Percentiles rank a stretch among this genome's conserved stretches.
Conservation (phyloP, 2,797 vertebrate species). For the Phataginus tetradactyla region DNA sequence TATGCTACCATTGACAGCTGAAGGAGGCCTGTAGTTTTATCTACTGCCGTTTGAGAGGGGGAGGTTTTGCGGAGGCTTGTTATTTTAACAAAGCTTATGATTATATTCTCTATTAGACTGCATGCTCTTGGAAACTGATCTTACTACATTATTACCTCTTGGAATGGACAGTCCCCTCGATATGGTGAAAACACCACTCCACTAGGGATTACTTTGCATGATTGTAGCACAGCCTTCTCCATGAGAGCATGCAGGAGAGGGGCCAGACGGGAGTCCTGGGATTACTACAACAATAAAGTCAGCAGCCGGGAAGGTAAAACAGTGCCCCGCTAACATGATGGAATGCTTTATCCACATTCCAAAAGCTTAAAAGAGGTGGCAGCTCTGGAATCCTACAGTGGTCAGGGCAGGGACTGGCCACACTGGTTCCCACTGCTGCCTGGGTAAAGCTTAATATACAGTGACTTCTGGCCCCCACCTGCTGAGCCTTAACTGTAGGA, state of each 20-base stretch:
- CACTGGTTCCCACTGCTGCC: background rate
- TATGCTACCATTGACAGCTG: background rate
- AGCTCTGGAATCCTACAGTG: background rate
- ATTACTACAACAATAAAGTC: slow-evolving; percentile 68
- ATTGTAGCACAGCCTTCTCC: slow-evolving; percentile 26
- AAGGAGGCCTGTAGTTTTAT: background rate
- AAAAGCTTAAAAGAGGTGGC: slow-evolving; percentile 59
- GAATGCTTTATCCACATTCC: slow-evolving; percentile 67
- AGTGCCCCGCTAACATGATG: slow-evolving; percentile 32
- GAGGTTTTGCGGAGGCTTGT: background rate
- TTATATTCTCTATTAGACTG: background rate
- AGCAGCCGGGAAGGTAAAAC: slow-evolving; percentile 46
- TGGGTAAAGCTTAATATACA: background rate
- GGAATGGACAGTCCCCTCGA: slow-evolving; percentile 13
- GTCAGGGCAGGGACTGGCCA: background rate
- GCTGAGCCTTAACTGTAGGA: background rate
- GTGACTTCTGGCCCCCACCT: background rate
- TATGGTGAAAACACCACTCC: background rate
- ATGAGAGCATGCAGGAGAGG: slow-evolving; percentile 61
- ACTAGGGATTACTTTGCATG: slow-evolving; percentile 56
- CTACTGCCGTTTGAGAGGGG: background rate
- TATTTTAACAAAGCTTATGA: background rate
- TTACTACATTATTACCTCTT: background rate
- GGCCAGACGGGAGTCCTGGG: slow-evolving; percentile 43
- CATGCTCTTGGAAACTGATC: background rate